Evolutionary conservation across 2,113 vertebrate species (phyloP).

Genomic region (Lipotes vexillifer): DNA sequence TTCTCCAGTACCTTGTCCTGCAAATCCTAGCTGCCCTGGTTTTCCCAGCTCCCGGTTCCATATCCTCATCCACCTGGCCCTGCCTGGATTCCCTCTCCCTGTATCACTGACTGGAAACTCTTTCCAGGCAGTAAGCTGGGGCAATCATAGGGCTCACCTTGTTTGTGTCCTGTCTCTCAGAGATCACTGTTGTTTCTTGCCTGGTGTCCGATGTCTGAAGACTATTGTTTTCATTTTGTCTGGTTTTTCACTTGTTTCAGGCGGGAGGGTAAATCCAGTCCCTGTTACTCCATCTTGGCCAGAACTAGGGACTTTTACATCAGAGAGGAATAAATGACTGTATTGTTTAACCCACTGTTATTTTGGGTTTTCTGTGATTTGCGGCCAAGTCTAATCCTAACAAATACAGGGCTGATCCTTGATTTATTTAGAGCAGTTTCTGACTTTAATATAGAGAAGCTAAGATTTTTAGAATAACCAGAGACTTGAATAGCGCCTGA

Average conservation of each 20-base stretch:
- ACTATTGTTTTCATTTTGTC: constrained; percentile 55
- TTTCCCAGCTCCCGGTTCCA: not conserved
- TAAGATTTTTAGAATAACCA: constrained; percentile 32
- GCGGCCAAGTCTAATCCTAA: constrained; percentile 32
- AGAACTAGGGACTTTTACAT: not conserved
- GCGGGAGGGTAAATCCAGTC: constrained; percentile 1
- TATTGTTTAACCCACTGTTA: constrained; percentile 43
- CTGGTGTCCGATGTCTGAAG: constrained; percentile 25
- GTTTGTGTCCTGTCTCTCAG: not conserved
- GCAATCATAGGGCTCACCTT: not conserved
- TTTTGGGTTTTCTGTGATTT: constrained; percentile 50
- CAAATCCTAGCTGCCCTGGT: constrained; percentile 1
- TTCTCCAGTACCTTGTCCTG: not conserved
- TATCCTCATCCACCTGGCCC: not conserved
- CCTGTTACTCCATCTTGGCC: constrained; percentile 22
- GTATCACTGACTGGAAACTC: not conserved
- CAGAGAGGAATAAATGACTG: constrained; percentile 35
- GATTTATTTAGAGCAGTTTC: constrained; percentile 40
- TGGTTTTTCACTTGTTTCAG: constrained; percentile 28
- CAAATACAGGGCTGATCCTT: constrained; percentile 6
- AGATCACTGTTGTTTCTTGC: constrained; percentile 4
- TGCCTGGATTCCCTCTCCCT: not conserved
- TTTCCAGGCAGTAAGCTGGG: constrained; percentile 2
- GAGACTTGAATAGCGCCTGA: not conserved
- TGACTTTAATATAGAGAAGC: constrained; percentile 52